Evolutionary conservation across 2,113 vertebrate genomes (phyloP).

Genomic region (Tylochromis polylepis): DNA sequence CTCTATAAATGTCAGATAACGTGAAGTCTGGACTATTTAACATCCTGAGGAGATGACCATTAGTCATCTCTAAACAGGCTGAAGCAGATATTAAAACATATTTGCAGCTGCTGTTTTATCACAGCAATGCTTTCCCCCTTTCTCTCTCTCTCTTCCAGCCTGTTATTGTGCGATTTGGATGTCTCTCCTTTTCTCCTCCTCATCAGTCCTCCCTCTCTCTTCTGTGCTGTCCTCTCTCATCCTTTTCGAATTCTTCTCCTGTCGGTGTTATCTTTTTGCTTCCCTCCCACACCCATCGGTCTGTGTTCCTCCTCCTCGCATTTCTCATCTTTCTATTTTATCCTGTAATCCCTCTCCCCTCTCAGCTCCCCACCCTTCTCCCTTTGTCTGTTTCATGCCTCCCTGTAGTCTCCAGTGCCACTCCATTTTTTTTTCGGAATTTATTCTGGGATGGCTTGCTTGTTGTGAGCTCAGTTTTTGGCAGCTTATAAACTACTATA

Average conservation of each 20-base stretch:
- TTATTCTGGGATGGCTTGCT: not conserved
- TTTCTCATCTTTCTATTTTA: conserved; percentile 35
- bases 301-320: conserved; percentile 38
- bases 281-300: conserved; percentile 28
- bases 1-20: not conserved
- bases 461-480: not conserved
- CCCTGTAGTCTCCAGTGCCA: not conserved
- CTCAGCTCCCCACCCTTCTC: not conserved
- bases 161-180: not conserved
- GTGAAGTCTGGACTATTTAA: not conserved
- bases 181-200: conserved; percentile 14
- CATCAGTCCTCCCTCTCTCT: not conserved
- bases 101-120: not conserved
- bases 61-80: not conserved
- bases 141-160: not conserved
- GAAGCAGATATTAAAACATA: not conserved
- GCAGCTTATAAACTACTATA: not conserved
- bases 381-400: not conserved
- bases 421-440: not conserved
- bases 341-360: conserved; percentile 42
- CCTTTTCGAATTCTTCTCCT: conserved; percentile 6
- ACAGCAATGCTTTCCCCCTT: not conserved
- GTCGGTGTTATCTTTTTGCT: conserved; percentile 1
- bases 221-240: conserved; percentile 2
- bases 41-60: not conserved